Evolutionary conservation across 2,113 vertebrate species (phyloP), one percentile per base, ranked within the genome.

Genomic region (Perccottus glenii): DNA sequence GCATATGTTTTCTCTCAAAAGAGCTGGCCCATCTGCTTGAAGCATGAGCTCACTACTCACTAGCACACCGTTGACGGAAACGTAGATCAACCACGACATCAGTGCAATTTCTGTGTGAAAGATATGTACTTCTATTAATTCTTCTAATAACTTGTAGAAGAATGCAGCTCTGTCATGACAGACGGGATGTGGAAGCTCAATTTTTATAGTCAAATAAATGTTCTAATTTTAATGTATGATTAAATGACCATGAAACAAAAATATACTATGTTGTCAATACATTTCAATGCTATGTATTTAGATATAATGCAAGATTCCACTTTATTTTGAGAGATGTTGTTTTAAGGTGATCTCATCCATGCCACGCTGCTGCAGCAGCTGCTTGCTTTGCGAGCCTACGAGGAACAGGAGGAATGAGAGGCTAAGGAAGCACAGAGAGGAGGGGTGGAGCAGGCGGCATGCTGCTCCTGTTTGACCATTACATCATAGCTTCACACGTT

Each of bases 401-500:
- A 85, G 77, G 80, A 76, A 72, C 63, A 57, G 72, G 75, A 79
- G 78, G 77, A 79, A 67, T 8, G 73, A 74, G 85, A 78, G 63
- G 80, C 79, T 58, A 66, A 70, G 67, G 77, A 84, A 76, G 80
- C 77, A 38, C 66, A 55, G 75, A 62, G 82, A 74, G 75, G 82
- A 83, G 87, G 84, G 85, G 84, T 82, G 81, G 83, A 89, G 89
- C 78, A 85, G 73, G 73, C 19, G 19, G 19, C 19, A 27, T 27
- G 19, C 73, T 85, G 80, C 84, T 82, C 84, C 87, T 76, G 87
- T 87, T 85, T 89, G 85, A 89, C 88, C 88, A 89, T 90, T 89
- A 90, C 89, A 85, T 91, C 89, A 89, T 90, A 84, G 85, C 80
- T 86, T 86, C 87, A 86, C 89, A 84, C 86, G 79, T 81, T 82